Percentiles rank a stretch among this genome's conserved stretches.
Evolutionary conservation across 1,140 invertebrate genomes (phyloP).

Genomic region (Andrena cerasifolii): DNA sequence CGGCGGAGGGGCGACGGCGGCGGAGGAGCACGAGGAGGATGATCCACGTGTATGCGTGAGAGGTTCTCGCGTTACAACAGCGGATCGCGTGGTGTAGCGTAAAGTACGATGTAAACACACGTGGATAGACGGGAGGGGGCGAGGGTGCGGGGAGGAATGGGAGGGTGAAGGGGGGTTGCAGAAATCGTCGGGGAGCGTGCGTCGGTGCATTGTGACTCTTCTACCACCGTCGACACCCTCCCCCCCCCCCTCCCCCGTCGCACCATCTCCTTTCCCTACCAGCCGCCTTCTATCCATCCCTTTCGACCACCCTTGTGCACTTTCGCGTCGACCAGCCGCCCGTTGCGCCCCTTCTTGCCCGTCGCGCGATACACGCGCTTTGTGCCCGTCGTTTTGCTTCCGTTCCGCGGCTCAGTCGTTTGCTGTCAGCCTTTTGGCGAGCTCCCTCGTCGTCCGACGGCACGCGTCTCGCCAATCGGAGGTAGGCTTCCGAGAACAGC

Average conservation of each 20-base stretch:
- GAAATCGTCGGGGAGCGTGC: slow-evolving; percentile 59
- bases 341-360: slow-evolving; percentile 30
- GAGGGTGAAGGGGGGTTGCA: slow-evolving; percentile 25
- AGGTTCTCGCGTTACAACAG: slow-evolving; percentile 62
- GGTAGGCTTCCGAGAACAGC: no score
- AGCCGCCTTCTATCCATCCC: slow-evolving; percentile 52
- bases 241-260: slow-evolving; percentile 22
- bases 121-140: slow-evolving; percentile 39
- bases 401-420: slow-evolving; percentile 68
- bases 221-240: slow-evolving; percentile 27
- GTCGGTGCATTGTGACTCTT: slow-evolving; percentile 66
- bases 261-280: slow-evolving; percentile 34
- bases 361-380: slow-evolving; percentile 55
- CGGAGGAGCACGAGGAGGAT: neutral
- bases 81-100: slow-evolving; percentile 50
- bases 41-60: slow-evolving; percentile 64
- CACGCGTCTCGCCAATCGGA: no score
- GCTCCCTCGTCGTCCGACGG: slow-evolving; percentile 40
- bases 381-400: slow-evolving; percentile 58
- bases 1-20: no score
- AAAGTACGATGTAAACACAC: slow-evolving; percentile 67
- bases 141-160: slow-evolving; percentile 16
- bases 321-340: slow-evolving; percentile 40
- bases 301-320: slow-evolving; percentile 57
- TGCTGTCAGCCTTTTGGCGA: slow-evolving; percentile 66